A percentile compares a stretch with the other conserved stretches of the same genome.
Evolutionary conservation across 2,113 vertebrate genomes (phyloP).

Genomic region (Pipa parva): DNA sequence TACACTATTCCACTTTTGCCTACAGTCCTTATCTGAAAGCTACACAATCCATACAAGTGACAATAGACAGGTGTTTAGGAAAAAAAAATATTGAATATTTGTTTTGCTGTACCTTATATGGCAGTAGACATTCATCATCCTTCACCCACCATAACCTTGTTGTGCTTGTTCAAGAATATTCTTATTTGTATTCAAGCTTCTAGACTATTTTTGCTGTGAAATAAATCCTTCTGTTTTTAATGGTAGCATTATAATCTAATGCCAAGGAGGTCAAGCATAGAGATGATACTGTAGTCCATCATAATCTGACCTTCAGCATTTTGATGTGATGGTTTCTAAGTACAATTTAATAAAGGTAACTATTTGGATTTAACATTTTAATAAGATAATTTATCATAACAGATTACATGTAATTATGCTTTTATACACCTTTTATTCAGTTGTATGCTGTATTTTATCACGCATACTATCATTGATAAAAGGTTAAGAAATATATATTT

Average conservation of each 20-base stretch:
- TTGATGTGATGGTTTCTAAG: conserved; percentile 1
- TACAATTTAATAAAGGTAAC: conserved; percentile 14
- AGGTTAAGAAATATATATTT: too few relatives aligned
- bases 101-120: conserved; percentile 20
- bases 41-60: too few relatives aligned
- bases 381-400: not conserved
- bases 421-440: not conserved
- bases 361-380: conserved; percentile 1
- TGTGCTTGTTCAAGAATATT: conserved; percentile 14
- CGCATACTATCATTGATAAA: too few relatives aligned
- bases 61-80: too few relatives aligned
- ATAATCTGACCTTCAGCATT: conserved; percentile 16
- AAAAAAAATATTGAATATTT: conserved; percentile 1
- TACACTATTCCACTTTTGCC: too few relatives aligned
- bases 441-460: not conserved
- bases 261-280: conserved; percentile 3
- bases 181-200: conserved; percentile 34
- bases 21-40: too few relatives aligned
- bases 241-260: conserved; percentile 11
- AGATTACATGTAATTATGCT: not conserved
- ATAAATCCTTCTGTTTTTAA: conserved; percentile 13
- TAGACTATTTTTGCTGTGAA: conserved; percentile 9
- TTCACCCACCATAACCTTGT: conserved; percentile 12
- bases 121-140: conserved; percentile 32
- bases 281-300: conserved; percentile 24